phyloP scores from a whole-genome alignment of 1,140 invertebrate genomes.

The Diabrotica virgifera region DNA sequence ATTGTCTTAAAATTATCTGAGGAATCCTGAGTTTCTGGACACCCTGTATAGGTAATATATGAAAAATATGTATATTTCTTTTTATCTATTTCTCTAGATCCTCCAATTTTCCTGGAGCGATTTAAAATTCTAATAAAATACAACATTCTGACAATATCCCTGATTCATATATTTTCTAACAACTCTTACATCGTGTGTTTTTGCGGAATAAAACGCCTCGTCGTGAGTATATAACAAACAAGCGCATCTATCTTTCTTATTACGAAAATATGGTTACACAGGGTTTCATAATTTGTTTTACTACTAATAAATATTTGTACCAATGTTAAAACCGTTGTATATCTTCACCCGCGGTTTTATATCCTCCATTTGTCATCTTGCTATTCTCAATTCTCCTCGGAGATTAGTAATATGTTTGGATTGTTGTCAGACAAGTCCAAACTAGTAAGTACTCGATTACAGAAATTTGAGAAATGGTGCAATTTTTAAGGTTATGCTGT shows the following conservation, averaged over 20 bases:
- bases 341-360: not conserved
- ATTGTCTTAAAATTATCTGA: too few species aligned
- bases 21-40: too few species aligned
- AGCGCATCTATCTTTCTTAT: conserved; percentile 1
- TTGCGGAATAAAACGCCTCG: too few species aligned
- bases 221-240: not conserved
- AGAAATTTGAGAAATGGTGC: not conserved
- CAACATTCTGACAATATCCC: too few species aligned
- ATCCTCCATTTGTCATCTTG: not conserved
- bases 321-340: not conserved
- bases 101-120: too few species aligned
- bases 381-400: not conserved
- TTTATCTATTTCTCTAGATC: too few species aligned
- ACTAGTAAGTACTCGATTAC: not conserved
- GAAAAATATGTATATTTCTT: too few species aligned
- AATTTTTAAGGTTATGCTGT: not conserved
- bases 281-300: conserved; percentile 1
- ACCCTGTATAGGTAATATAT: too few species aligned
- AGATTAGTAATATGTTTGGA: conserved; percentile 1
- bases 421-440: not conserved
- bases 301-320: not conserved
- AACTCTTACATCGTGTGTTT: too few species aligned
- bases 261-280: conserved; percentile 2
- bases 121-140: too few species aligned
- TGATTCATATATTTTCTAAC: too few species aligned